phyloP scores from a whole-genome alignment of 1,140 invertebrate species.

The Drosophila kurseongensis region DNA sequence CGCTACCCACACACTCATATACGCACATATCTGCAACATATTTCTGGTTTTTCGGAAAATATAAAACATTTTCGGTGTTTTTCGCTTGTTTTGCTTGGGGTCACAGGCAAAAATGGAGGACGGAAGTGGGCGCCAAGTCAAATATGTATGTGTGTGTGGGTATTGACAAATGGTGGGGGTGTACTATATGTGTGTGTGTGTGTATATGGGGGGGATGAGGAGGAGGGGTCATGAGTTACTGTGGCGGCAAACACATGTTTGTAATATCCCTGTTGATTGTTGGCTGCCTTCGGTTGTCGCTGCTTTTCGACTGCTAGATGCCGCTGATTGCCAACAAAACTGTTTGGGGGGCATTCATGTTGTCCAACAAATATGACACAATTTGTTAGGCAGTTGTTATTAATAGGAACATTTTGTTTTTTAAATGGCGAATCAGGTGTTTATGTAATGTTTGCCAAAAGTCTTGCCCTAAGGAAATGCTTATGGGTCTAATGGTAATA shows the following conservation, averaged over 20 bases:
- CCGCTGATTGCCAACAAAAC: slow-evolving; percentile 33
- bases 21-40: slow-evolving; percentile 32
- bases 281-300: slow-evolving; percentile 42
- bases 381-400: slow-evolving; percentile 27
- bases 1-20: background rate
- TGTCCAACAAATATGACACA: slow-evolving; percentile 27
- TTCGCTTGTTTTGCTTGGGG: slow-evolving; percentile 27
- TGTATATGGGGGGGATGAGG: background rate
- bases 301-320: slow-evolving; percentile 19
- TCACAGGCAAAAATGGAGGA: slow-evolving; percentile 43
- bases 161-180: slow-evolving; percentile 58
- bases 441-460: background rate
- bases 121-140: slow-evolving; percentile 33
- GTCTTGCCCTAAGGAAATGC: no score
- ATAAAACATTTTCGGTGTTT: slow-evolving; percentile 32
- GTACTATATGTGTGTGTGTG: background rate
- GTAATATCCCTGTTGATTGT: slow-evolving; percentile 75
- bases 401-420: background rate
- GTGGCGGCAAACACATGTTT: slow-evolving; percentile 65
- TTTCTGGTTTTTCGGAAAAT: slow-evolving; percentile 28
- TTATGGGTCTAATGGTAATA: no score
- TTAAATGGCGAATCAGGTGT: background rate
- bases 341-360: slow-evolving; percentile 25
- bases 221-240: slow-evolving; percentile 1
- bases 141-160: slow-evolving; percentile 15